phyloP scores from a whole-genome alignment of 2,888 invertebrate genomes.

The Apamea anceps region DNA sequence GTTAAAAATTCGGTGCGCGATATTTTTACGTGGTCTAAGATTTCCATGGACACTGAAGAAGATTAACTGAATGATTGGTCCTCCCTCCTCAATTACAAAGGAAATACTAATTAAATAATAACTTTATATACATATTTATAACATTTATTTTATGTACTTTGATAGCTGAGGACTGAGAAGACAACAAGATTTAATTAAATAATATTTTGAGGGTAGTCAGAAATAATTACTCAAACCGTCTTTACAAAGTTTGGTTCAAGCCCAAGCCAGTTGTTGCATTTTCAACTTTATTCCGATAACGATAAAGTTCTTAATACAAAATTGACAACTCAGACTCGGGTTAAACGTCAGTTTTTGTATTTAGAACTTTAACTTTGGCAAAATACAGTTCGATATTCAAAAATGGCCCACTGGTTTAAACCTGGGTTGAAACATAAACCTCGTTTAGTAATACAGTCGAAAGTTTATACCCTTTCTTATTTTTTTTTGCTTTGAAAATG shows the following conservation, averaged over 20 bases:
- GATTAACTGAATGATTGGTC: constrained; percentile 31
- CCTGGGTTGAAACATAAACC: background rate
- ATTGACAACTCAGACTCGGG: background rate
- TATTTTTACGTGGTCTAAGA: background rate
- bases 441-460: background rate
- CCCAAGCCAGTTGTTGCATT: background rate
- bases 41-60: background rate
- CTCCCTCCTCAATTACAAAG: background rate
- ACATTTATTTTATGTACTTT: constrained; percentile 46
- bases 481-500: background rate
- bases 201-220: constrained; percentile 7
- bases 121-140: constrained; percentile 56
- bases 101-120: constrained; percentile 28
- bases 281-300: background rate
- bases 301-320: background rate
- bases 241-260: background rate
- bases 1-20: background rate
- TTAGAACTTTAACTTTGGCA: background rate
- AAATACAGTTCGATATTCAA: background rate
- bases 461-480: background rate
- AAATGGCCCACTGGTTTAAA: background rate
- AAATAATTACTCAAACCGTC: background rate
- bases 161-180: constrained; percentile 29
- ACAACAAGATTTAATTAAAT: constrained; percentile 5
- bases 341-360: background rate